A percentile compares a stretch with the other conserved stretches of the same genome.
These are phyloP conservation scores for Oncopodura yosiiana DNA, from an alignment of 1,140 invertebrate genomes.

Conservation along the genomic window DNA sequence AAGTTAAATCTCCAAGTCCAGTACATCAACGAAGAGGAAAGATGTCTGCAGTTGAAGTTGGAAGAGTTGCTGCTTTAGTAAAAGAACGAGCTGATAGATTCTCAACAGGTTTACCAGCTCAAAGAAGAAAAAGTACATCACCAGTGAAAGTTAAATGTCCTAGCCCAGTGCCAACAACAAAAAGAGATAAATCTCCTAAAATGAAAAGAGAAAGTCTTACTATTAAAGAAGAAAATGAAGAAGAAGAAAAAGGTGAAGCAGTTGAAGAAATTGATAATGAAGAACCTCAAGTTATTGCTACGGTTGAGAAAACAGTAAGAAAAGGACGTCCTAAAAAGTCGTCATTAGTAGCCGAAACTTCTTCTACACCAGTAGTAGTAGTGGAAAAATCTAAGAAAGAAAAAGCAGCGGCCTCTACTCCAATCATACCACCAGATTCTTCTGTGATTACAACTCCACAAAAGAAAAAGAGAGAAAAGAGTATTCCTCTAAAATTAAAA, in stretches of 20 bases:
- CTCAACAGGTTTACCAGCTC: neutral
- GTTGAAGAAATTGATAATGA: neutral
- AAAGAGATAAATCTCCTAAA: neutral
- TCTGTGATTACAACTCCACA: neutral
- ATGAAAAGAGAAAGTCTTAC: neutral
- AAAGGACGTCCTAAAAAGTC: neutral
- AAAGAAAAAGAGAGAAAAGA: neutral
- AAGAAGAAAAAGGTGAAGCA: neutral
- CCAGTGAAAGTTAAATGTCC: conserved; percentile 9
- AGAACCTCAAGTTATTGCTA: neutral
- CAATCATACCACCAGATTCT: neutral
- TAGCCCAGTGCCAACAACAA: neutral
- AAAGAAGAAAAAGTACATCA: conserved; percentile 5
- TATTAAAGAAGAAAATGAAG: neutral
- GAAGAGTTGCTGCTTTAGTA: conserved; percentile 28
- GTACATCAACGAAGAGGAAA: conserved; percentile 6
- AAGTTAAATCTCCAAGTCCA: neutral
- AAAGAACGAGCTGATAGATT: conserved; percentile 30
- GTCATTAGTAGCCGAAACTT: neutral
- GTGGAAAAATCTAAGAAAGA: too few relatives aligned
- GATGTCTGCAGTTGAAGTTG: conserved; percentile 22
- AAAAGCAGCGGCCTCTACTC: neutral
- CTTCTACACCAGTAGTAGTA: too few relatives aligned
- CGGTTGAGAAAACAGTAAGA: neutral
- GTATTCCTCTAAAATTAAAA: neutral